A percentile compares a stretch with the other conserved stretches of the same genome.
Evolutionary conservation across 1,140 invertebrate genomes (phyloP).

Genomic region (Venustaconcha ellipsiformis): DNA sequence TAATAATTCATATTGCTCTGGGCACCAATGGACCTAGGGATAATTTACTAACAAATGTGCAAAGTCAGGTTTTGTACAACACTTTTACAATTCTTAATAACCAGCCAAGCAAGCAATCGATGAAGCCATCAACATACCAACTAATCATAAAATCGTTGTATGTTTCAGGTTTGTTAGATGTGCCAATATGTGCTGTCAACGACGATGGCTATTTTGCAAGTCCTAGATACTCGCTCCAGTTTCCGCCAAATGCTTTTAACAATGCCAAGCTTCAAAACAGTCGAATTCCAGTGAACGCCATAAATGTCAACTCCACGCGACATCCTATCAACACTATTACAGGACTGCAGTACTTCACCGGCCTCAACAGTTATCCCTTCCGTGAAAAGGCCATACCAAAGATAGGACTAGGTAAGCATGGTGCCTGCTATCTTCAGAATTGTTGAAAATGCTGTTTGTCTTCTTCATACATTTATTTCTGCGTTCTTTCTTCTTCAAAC

Average conservation of each 20-base stretch:
- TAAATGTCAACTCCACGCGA: constrained; percentile 63
- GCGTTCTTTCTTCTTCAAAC: too few species aligned
- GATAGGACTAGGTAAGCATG: constrained; percentile 58
- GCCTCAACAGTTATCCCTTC: constrained; percentile 59
- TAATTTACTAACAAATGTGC: too few species aligned
- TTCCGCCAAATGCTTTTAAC: constrained; percentile 65
- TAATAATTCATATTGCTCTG: too few species aligned
- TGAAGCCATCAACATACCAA: too few species aligned
- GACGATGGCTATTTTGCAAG: constrained; percentile 63
- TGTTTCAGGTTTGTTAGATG: constrained; percentile 61
- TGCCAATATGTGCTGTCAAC: constrained; percentile 67
- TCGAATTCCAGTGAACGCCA: constrained; percentile 61
- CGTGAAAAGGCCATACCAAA: constrained; percentile 61
- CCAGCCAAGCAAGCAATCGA: too few species aligned
- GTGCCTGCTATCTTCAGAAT: too few species aligned
- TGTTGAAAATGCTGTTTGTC: too few species aligned
- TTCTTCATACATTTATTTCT: too few species aligned
- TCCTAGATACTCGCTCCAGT: constrained; percentile 58
- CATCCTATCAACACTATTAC: constrained; percentile 64
- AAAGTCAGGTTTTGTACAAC: too few species aligned
- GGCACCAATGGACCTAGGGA: too few species aligned
- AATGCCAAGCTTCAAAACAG: constrained; percentile 48
- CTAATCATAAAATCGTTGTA: background rate
- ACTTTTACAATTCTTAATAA: too few species aligned
- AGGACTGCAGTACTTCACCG: constrained; percentile 60